A percentile compares a stretch with the other conserved stretches of the same genome.
Conservation (phyloP, 2,888 invertebrate genomes). For the Arctia plantaginis region DNA sequence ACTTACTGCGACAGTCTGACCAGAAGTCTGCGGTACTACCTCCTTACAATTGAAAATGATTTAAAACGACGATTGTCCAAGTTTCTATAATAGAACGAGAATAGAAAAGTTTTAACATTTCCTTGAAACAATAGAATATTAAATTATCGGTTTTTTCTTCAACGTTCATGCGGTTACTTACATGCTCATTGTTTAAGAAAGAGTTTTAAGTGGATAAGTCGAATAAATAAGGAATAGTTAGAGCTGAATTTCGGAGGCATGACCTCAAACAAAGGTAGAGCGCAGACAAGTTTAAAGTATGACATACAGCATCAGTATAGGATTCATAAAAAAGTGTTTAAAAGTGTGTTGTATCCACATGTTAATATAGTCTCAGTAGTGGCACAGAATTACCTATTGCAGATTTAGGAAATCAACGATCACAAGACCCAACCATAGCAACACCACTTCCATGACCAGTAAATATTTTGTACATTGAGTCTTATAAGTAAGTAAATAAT, state of each 20-base stretch:
- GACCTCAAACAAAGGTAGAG: neutral
- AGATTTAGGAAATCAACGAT: too few relatives aligned
- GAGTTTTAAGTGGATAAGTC: neutral
- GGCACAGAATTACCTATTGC: too few relatives aligned
- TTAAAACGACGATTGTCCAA: constrained; percentile 31
- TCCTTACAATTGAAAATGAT: neutral
- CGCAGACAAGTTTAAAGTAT: neutral
- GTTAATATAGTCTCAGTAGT: neutral
- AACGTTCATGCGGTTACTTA: constrained; percentile 1
- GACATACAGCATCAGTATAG: neutral
- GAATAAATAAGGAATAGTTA: neutral
- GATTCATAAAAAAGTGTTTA: neutral
- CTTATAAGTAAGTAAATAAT: too few relatives aligned
- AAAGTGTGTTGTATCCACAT: too few relatives aligned
- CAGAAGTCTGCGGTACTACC: neutral
- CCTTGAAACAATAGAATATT: constrained; percentile 42
- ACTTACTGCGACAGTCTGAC: neutral
- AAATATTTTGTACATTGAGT: too few relatives aligned
- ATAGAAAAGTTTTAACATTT: constrained; percentile 41
- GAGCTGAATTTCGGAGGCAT: too few relatives aligned
- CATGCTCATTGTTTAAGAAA: neutral
- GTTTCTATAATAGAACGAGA: constrained; percentile 31
- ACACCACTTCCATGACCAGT: too few relatives aligned
- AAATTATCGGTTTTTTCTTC: constrained; percentile 27
- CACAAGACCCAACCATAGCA: too few relatives aligned